phyloP scores from a whole-genome alignment of 2,797 vertebrate genomes.

The Platalea minor region DNA sequence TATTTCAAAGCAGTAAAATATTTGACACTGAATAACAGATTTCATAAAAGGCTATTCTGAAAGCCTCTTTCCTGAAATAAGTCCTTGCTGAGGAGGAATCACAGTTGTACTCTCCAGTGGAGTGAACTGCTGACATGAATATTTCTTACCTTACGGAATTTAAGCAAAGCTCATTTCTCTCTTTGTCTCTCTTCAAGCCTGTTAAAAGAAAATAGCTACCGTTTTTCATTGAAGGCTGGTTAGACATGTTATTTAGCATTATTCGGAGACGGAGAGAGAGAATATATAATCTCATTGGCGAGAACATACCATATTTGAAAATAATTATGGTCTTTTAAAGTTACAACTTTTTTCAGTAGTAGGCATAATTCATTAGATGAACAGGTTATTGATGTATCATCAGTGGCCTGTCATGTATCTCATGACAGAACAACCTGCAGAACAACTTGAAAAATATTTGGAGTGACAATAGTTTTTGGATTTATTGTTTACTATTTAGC shows the following conservation, averaged over 20 bases:
- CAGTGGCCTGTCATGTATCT: not conserved
- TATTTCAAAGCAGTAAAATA: not conserved
- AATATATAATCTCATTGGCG: not conserved
- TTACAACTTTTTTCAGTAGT: not conserved
- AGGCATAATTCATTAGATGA: not conserved
- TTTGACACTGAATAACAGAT: not conserved
- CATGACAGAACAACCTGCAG: not conserved
- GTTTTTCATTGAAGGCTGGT: not conserved
- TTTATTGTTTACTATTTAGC: not conserved
- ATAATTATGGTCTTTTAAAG: not conserved
- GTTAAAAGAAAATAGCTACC: not conserved
- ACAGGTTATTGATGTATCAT: not conserved
- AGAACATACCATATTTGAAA: not conserved
- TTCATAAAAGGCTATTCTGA: not conserved
- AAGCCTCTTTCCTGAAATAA: not conserved
- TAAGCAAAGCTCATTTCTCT: not conserved
- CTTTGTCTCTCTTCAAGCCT: not conserved
- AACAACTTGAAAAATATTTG: not conserved
- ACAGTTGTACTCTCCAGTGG: not conserved
- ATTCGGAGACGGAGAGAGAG: too few relatives aligned
- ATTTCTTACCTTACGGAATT: not conserved
- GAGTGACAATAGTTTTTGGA: not conserved
- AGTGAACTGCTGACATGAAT: not conserved
- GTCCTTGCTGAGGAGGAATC: not conserved
- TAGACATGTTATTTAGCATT: not conserved